Percentiles rank a stretch among this genome's conserved stretches.
phyloP scores from a whole-genome alignment of 2,797 vertebrate species.

The Gadopsis marmoratus region DNA sequence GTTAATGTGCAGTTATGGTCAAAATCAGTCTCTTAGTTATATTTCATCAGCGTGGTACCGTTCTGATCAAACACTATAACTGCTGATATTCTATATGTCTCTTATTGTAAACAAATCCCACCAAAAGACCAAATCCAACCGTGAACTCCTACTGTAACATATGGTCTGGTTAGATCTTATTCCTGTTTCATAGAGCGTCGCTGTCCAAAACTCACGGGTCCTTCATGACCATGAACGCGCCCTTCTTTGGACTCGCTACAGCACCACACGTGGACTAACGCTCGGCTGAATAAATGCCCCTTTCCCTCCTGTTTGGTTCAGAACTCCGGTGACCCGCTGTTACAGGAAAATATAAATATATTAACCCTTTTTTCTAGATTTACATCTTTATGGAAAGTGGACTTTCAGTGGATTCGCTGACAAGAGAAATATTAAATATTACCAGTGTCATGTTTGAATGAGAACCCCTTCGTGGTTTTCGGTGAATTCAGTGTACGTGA shows the following conservation, averaged over 20 bases:
- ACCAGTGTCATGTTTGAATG: neutral
- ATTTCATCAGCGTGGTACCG: neutral
- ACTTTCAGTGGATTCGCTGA: constrained; percentile 2
- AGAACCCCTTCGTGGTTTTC: neutral
- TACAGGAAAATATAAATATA: neutral
- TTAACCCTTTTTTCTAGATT: neutral
- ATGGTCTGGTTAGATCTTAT: neutral
- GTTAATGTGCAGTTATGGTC: neutral
- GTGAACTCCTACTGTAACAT: neutral
- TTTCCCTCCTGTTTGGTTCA: neutral
- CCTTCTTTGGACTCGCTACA: neutral
- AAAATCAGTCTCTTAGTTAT: neutral
- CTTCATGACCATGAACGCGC: neutral
- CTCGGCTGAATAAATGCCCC: neutral
- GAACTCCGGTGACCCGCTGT: neutral
- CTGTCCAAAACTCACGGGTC: too few species aligned
- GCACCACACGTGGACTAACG: neutral
- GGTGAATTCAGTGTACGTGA: neutral
- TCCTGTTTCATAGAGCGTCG: neutral
- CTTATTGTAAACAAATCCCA: constrained; percentile 5
- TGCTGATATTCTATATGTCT: neutral
- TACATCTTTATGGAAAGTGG: neutral
- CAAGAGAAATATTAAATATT: neutral
- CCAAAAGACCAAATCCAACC: neutral
- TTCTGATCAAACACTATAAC: neutral